Conservation (phyloP, 1,140 invertebrate genomes). For the Plutomurus gul region DNA sequence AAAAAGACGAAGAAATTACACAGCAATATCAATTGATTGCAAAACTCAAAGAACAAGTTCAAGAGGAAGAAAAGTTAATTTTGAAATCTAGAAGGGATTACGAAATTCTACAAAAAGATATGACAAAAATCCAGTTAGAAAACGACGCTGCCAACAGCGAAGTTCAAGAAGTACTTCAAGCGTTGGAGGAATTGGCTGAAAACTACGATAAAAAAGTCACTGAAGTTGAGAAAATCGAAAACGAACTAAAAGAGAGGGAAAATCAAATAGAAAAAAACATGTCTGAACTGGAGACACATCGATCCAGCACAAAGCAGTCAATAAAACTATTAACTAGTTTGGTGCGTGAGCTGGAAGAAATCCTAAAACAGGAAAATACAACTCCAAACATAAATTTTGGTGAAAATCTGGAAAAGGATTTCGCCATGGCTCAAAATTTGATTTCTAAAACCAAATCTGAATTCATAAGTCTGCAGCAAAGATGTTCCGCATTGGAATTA, state of each 20-base stretch:
- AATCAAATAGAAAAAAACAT: conserved; percentile 76
- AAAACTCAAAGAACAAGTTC: conserved; percentile 95
- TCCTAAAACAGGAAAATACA: conserved; percentile 84
- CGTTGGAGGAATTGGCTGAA: conserved; percentile 96
- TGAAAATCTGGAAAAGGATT: conserved; percentile 93
- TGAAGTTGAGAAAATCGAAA: conserved; percentile 84
- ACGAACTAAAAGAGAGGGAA: conserved; percentile 78
- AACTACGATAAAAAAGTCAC: conserved; percentile 99
- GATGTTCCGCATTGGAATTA: conserved; percentile 82
- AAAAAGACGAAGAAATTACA: conserved; percentile 99
- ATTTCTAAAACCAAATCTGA: conserved; percentile 99
- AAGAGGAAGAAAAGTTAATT: conserved; percentile 80
- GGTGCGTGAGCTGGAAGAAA: conserved; percentile 92
- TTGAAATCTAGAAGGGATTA: conserved; percentile 85
- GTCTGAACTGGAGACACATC: conserved; percentile 86
- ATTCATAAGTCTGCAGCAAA: conserved; percentile 87
- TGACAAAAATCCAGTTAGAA: conserved; percentile 93
- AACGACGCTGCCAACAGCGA: conserved; percentile 98
- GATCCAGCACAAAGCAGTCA: conserved; percentile 91
- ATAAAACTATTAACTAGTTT: conserved; percentile 92
- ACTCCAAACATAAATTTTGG: conserved; percentile 57
- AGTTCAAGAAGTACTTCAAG: conserved; percentile 90
- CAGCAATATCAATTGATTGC: conserved; percentile 95
- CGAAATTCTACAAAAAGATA: conserved; percentile 89
- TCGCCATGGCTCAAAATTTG: conserved; percentile 95